Conservation (phyloP, 2,888 invertebrate genomes). For the Synanthedon vespiformis region DNA sequence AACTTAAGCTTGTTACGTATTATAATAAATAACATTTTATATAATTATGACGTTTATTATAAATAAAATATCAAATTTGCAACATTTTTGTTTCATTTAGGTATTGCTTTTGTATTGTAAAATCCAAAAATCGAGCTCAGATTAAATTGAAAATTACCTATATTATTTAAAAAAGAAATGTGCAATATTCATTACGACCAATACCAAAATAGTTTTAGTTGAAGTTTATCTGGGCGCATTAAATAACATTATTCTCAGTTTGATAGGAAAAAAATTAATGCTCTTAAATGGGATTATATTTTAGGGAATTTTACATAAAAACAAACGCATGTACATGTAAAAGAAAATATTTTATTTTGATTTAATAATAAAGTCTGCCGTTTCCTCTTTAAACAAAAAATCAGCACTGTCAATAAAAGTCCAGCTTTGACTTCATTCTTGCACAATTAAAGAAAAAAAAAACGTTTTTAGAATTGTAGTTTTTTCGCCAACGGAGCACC, state of each 20-base stretch:
- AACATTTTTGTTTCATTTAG: background rate
- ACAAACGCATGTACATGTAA: background rate
- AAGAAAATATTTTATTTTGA: background rate
- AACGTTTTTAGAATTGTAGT: slow-evolving; percentile 70
- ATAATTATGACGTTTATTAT: background rate
- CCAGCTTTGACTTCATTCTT: slow-evolving; percentile 9
- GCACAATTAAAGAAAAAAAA: background rate
- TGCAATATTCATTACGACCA: too few relatives aligned
- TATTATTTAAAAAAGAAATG: too few relatives aligned
- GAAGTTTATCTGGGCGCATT: too few relatives aligned
- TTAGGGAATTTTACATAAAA: too few relatives aligned
- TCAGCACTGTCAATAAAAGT: slow-evolving; percentile 3
- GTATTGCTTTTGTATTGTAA: too few relatives aligned
- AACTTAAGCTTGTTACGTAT: background rate
- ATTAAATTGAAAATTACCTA: too few relatives aligned
- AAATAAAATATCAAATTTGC: background rate
- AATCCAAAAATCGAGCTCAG: too few relatives aligned
- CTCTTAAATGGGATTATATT: too few relatives aligned
- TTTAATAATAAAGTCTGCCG: background rate
- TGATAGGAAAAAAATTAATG: too few relatives aligned
- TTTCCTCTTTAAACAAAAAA: too few relatives aligned
- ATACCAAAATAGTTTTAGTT: too few relatives aligned
- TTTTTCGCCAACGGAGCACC: slow-evolving; percentile 77
- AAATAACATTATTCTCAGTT: too few relatives aligned
- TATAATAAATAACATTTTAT: slow-evolving; percentile 1